Conservation (phyloP, 2,888 invertebrate species). For the Meliscaeva auricollis region DNA sequence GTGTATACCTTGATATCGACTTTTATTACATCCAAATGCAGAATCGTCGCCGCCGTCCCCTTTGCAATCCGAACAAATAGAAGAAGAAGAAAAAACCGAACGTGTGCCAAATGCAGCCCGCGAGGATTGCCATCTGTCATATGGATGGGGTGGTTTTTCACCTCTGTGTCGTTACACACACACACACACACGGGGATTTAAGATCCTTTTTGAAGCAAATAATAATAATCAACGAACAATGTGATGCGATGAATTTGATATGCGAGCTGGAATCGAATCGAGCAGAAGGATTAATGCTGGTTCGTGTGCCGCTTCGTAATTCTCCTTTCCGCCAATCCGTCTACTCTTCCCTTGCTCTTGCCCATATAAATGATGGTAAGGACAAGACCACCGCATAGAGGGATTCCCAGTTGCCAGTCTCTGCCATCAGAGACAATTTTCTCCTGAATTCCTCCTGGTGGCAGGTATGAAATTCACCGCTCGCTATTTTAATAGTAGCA, state of each 20-base stretch:
- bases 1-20: slow-evolving; percentile 61
- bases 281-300: slow-evolving; percentile 76
- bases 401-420: slow-evolving; percentile 4
- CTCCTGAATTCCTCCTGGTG: slow-evolving; percentile 67
- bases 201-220: slow-evolving; percentile 57
- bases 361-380: no score
- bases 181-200: slow-evolving; percentile 48
- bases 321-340: neutral
- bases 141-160: slow-evolving; percentile 67
- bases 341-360: neutral
- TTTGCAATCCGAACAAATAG: slow-evolving; percentile 12
- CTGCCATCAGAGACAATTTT: slow-evolving; percentile 57
- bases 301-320: slow-evolving; percentile 49
- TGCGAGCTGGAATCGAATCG: slow-evolving; percentile 65
- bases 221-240: slow-evolving; percentile 67
- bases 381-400: slow-evolving; percentile 44
- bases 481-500: slow-evolving; percentile 36
- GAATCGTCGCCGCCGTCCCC: slow-evolving; percentile 33
- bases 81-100: slow-evolving; percentile 38
- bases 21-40: slow-evolving; percentile 53
- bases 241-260: slow-evolving; percentile 68
- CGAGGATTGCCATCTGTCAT: slow-evolving; percentile 82
- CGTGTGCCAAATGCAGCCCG: slow-evolving; percentile 79
- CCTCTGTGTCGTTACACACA: slow-evolving; percentile 38
- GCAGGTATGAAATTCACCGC: slow-evolving; percentile 70